Percentiles rank a stretch among this genome's conserved stretches.
phyloP scores from a whole-genome alignment of 2,113 vertebrate genomes.

The Rhombomys opimus region DNA sequence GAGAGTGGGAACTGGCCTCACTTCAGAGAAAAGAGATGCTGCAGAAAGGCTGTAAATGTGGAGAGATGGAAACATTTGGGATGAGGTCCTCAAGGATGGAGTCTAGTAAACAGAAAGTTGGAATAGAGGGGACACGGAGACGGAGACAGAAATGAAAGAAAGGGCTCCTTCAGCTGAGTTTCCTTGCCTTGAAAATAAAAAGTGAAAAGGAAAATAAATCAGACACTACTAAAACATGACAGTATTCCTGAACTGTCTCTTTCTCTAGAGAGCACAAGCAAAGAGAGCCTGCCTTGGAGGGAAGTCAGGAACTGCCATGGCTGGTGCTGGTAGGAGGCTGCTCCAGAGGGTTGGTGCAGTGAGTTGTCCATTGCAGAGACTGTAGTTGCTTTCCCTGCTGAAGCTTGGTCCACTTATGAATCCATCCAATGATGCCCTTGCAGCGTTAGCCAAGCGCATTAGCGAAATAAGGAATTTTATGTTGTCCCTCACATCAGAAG shows the following conservation, averaged over 20 bases:
- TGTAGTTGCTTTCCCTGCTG: background rate
- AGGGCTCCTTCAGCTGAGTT: background rate
- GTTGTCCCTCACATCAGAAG: background rate
- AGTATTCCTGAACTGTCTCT: background rate
- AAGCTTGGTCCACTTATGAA: background rate
- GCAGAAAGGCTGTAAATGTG: background rate
- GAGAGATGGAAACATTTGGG: background rate
- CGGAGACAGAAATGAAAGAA: background rate
- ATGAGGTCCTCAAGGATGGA: background rate
- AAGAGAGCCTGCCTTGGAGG: background rate
- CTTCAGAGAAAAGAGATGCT: background rate
- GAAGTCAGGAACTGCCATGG: background rate
- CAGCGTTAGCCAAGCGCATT: background rate
- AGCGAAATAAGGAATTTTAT: background rate
- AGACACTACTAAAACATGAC: background rate
- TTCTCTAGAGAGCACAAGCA: background rate
- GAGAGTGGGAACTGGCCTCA: background rate
- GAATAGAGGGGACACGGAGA: background rate
- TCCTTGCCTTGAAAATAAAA: background rate
- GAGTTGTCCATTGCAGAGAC: background rate
- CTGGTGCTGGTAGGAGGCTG: background rate
- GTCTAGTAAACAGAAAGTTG: background rate
- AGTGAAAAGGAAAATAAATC: background rate
- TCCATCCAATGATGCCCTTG: background rate
- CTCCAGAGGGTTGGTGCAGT: background rate